Base-by-base conservation (phyloP, 2,888 invertebrate genomes). In the Desoria tigrina region DNA sequence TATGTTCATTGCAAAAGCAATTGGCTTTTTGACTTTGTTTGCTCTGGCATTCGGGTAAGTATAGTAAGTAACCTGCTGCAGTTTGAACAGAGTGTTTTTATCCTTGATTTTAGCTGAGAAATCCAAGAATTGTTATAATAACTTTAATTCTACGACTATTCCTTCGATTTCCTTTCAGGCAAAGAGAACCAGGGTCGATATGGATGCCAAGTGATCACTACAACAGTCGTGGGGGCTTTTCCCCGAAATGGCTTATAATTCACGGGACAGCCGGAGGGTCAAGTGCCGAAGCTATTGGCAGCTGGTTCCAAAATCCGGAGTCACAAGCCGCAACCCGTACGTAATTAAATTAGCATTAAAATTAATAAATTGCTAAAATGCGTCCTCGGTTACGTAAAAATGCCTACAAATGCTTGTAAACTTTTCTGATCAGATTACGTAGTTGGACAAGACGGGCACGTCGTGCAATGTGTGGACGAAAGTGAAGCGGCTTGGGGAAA, bases 241-340 rank as follows among this genome's bases (percentile, higher is more conserved):
- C 61, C 1, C 60, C 66, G 2, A 73, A 69, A 57, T 73, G 64
- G 56, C 54, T 73, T 4, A 45, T 24, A 28, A n/a, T 24, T 32
- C 1, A 9, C 66, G 69, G 69, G 18, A 72, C 73, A 24, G 73
- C 73, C 9, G 73, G 73, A n/a, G 73, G 73, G 3, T 60, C 65
- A 2, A 66, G 64, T 1, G 73, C 70, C 16, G 63, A 70, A 50
- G 65, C 56, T 27, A 65, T 73, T 61, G 73, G 66, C 3, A 32
- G 45, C 7, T 73, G 73, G 73, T 73, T 73, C 27, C 73, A 73
- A 61, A 69, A 72, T 42, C 72, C 72, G 4, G 57, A 21, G 9
- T 63, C 69, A 9, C 65, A 66, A 55, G 69, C 57, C 0, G 49
- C 72, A 14, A 57, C 72, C 16, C 72, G 68, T 53, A 49, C n/a